Evolutionary conservation across 2,888 invertebrate genomes (phyloP).

Genomic region (Willowsia nigromaculata): DNA sequence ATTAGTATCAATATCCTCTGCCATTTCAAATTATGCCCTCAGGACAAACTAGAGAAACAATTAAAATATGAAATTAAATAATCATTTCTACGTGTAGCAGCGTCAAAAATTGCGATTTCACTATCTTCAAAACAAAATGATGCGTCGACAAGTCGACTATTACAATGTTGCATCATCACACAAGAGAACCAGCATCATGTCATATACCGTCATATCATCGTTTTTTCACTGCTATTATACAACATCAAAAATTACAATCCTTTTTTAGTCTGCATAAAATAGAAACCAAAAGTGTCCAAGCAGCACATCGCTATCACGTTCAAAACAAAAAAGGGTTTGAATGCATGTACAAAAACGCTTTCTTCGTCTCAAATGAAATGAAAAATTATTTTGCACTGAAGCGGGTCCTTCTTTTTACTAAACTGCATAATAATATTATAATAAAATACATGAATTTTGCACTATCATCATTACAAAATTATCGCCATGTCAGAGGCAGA

Average conservation of each 20-base stretch:
- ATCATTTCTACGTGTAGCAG: not conserved
- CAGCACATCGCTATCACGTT: not conserved
- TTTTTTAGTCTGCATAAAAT: not conserved
- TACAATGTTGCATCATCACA: slow-evolving; percentile 3
- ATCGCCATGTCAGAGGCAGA: not conserved
- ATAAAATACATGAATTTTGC: not conserved
- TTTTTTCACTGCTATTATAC: not conserved
- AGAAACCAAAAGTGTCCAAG: slow-evolving; percentile 21
- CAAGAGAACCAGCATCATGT: not conserved
- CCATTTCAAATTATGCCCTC: not conserved
- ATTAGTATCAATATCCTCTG: not conserved
- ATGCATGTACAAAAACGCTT: slow-evolving; percentile 16
- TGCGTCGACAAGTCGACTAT: not conserved
- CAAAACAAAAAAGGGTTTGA: slow-evolving; percentile 2
- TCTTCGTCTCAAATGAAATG: slow-evolving; percentile 48
- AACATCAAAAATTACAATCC: not conserved
- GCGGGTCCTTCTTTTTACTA: not conserved
- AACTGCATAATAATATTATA: not conserved
- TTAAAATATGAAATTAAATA: not conserved
- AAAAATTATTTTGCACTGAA: slow-evolving; percentile 44
- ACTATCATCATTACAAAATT: slow-evolving; percentile 27
- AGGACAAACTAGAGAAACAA: not conserved
- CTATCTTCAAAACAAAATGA: not conserved
- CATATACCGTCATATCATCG: not conserved
- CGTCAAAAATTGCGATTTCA: not conserved